Percentiles rank a stretch among this genome's conserved stretches.
phyloP scores from a whole-genome alignment of 2,113 vertebrate genomes.

The Ascaphus truei region DNA sequence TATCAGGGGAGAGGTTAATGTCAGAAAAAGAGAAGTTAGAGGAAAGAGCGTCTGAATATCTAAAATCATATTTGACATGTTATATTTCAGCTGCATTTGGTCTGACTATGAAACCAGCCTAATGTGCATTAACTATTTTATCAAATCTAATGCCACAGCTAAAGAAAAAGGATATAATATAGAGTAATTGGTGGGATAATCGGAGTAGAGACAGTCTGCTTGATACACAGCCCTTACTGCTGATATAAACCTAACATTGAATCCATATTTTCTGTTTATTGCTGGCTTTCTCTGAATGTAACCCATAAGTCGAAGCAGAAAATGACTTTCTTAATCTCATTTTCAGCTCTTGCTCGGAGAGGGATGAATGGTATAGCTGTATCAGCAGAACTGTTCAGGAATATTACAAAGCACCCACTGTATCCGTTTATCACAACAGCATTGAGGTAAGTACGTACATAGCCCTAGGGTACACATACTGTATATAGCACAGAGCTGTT shows the following conservation, averaged over 20 bases:
- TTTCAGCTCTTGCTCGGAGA: slow-evolving; percentile 82
- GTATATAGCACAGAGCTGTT: too few species aligned
- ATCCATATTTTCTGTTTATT: neutral
- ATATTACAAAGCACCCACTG: slow-evolving; percentile 64
- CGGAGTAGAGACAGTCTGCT: neutral
- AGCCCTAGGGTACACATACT: too few species aligned
- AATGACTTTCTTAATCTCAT: slow-evolving; percentile 11
- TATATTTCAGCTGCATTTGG: too few species aligned
- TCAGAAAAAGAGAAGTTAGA: too few species aligned
- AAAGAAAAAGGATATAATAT: neutral
- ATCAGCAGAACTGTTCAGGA: slow-evolving; percentile 79
- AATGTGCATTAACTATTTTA: neutral
- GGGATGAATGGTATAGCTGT: slow-evolving; percentile 91
- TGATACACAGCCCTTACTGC: neutral
- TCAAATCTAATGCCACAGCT: neutral
- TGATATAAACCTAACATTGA: neutral
- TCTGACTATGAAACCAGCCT: too few species aligned
- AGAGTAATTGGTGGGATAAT: neutral
- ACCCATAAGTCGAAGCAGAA: neutral
- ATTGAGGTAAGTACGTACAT: slow-evolving; percentile 59
- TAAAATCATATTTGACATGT: too few species aligned
- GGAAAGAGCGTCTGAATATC: too few species aligned
- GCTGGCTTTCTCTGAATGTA: neutral
- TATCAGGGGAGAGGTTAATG: too few species aligned
- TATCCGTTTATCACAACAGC: slow-evolving; percentile 59